Base-by-base conservation (phyloP, 2,888 invertebrate species). In the Bhutanitis thaidina region DNA sequence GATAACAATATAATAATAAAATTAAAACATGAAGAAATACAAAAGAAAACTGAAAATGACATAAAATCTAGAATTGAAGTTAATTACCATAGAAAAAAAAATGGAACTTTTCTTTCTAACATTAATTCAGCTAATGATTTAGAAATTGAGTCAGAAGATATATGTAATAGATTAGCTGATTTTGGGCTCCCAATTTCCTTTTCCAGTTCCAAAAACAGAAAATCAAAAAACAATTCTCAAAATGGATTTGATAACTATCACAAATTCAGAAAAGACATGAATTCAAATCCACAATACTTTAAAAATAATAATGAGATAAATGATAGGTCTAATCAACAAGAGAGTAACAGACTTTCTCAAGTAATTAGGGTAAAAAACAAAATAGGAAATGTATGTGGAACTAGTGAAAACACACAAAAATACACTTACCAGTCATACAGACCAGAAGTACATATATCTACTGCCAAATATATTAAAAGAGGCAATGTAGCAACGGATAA, bases 111-210 rank as follows among this genome's bases (percentile, higher is more conserved):
- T 20, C 20, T 5, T 8, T 27, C 27, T 27, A 7, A 5, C 7
- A 27, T 8, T 27, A 8, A 27, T 27, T 27, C 27, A 27, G 8
- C 20, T 1, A 39, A 13, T 27, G 9, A 43, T 52, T 16, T 40
- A 29, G 29, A 45, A 25, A 16, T 15, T 3, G 30, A 40, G 5
- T 15, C 4, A 34, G 29, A 53, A 44, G 25, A 52, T 9, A 37
- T 40, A 32, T 37, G 39, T 43, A 55, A 64, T 51, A 62, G 60
- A 47, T 59, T 72, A 43, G 25, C 49, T 43, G 53, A 59, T 40
- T 69, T 70, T 53, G 72, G 71, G 5, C 62, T 76, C 14, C 80
- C 80, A 49, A 64, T 57, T 43, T 53, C 65, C 49, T 78, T 78
- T 65, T 56, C 59, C 4, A 67, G 60, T 49, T 56, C 57, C 20